Base-by-base conservation (phyloP, 35 echinoderm and acorn worm genomes). In the Eucidaris tribuloides region DNA sequence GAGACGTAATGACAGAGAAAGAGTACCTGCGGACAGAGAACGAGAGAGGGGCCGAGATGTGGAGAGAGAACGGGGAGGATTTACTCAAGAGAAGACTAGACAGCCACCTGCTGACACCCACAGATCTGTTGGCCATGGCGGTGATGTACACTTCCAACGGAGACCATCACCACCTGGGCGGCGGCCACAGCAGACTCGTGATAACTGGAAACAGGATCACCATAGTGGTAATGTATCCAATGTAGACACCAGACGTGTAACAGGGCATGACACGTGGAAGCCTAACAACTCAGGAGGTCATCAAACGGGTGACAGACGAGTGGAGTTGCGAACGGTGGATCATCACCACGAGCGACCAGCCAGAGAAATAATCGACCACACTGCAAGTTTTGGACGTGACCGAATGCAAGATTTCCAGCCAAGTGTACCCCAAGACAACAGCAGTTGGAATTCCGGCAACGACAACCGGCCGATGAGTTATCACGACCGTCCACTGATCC, bases 281-380 rank as follows among this genome's bases (percentile, higher is more conserved):
- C 68, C 17, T 14, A 74, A 24, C 41, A 33, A 74, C 9, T 5
- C 33, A 24, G 22, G 35, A 14, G 22, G 34, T 24, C 68, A 74
- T 33, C 48, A 9, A 52, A 41, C 68, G 35, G 44, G 68, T 74
- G 68, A 74, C 68, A 33, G 68, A 13, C 38, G 68, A 42, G 68
- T 74, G 30, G 68, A 74, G 68, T 40, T 74, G 2, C 38, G 68
- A 74, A 74, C 68, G 35, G 25, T 74, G 1, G 68, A 74, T 25
- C 68, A 74, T 40, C 68, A 74, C 37, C 68, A 74, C 37, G 68
- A 74, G 35, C 68, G 68, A 25, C 68, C 68, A 41, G 15, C 68
- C 68, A 74, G 68, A 24, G 68, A 74, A 40, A 74, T 74, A 1
- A 40, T 74, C 18, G 68, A 74, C 9, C 68, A 74, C 68, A 22